A percentile compares a stretch with the other conserved stretches of the same genome.
Conservation (phyloP, 2,113 vertebrate genomes). For the Oncorhynchus nerka region DNA sequence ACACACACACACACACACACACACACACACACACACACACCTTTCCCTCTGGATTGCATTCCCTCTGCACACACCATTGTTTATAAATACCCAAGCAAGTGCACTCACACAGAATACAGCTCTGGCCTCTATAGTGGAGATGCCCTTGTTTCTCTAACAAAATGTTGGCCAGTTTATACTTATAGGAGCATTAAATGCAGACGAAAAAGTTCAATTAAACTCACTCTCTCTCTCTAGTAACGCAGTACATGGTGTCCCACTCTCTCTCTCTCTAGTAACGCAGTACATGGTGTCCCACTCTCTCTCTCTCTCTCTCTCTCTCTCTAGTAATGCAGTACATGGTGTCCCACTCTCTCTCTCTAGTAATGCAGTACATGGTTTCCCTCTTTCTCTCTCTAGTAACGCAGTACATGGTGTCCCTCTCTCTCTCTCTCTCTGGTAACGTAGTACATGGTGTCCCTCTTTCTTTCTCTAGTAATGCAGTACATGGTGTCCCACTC, state of each 20-base stretch:
- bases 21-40: constrained; percentile 40
- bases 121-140: not conserved
- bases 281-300: no score
- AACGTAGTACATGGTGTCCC: not conserved
- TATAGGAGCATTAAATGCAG: not conserved
- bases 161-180: not conserved
- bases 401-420: not conserved
- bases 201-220: no score
- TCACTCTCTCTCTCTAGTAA: no score
- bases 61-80: constrained; percentile 60
- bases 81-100: constrained; percentile 16
- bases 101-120: not conserved
- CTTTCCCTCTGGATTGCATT: constrained; percentile 70
- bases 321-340: no score
- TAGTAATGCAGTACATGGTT: no score
- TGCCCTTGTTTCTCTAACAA: not conserved
- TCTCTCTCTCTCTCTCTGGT: not conserved
- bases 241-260: no score
- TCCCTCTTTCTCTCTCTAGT: not conserved
- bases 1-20: no score
- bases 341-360: no score
- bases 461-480: not conserved
- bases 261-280: no score
- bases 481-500: not conserved
- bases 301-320: no score